Conservation (phyloP, 1,140 invertebrate species). For the Cherax destructor region DNA sequence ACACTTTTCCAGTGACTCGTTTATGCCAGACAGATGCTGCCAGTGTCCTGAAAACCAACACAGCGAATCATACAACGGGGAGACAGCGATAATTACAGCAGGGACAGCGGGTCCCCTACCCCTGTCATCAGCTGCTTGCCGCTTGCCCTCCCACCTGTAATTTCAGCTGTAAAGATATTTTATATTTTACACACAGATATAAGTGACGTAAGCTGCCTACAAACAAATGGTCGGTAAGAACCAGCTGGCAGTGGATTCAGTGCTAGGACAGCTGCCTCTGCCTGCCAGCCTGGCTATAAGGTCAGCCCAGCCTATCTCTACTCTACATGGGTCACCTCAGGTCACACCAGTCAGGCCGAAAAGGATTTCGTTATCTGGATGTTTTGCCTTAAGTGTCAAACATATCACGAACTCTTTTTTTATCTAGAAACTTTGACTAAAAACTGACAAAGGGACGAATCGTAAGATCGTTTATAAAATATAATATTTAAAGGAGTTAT, state of each 20-base stretch:
- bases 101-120: no score
- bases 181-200: no score
- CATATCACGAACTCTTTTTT: constrained; percentile 12
- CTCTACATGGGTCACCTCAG: constrained; percentile 52
- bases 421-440: background rate
- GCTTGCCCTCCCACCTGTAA: no score
- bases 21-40: constrained; percentile 35
- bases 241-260: background rate
- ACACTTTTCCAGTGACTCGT: constrained; percentile 34
- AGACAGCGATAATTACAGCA: background rate
- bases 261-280: constrained; percentile 34
- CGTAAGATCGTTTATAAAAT: no score
- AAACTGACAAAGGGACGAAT: background rate
- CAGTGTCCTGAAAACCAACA: constrained; percentile 5
- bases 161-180: no score
- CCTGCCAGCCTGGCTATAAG: background rate
- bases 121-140: no score
- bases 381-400: no score
- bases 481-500: no score
- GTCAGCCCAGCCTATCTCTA: constrained; percentile 2
- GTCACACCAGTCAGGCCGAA: constrained; percentile 22
- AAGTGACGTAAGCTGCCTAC: no score
- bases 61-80: background rate
- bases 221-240: background rate
- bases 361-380: no score